A percentile compares a stretch with the other conserved stretches of the same genome.
Evolutionary conservation across 2,113 vertebrate genomes (phyloP).

Genomic region (Rhinichthys klamathensis): DNA sequence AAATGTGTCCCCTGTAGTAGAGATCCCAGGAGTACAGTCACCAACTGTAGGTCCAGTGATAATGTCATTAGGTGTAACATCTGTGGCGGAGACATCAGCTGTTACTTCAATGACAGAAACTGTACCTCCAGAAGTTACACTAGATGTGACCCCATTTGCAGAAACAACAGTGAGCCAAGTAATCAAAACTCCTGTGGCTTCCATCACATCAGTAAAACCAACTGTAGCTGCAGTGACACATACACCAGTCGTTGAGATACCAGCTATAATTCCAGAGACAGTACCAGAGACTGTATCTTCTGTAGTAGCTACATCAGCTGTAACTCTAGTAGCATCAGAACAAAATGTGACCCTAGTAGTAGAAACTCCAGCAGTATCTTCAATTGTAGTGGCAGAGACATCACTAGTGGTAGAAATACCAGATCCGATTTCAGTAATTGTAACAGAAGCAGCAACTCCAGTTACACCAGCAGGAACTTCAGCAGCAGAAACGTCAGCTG

Average conservation of each 20-base stretch:
- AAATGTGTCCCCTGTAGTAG: slow-evolving; percentile 31
- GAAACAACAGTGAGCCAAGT: neutral
- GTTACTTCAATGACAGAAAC: neutral
- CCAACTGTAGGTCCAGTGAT: neutral
- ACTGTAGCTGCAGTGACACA: neutral
- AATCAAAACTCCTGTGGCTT: neutral
- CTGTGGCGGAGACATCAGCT: neutral
- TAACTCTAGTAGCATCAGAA: neutral
- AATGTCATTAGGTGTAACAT: neutral
- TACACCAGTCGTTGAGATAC: neutral
- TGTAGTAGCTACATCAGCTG: neutral
- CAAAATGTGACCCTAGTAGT: neutral
- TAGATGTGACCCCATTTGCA: neutral
- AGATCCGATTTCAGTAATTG: slow-evolving; percentile 17
- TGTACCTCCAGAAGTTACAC: neutral
- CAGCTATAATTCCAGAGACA: neutral
- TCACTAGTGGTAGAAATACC: slow-evolving; percentile 2
- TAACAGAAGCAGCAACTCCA: neutral
- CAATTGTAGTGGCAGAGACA: neutral
- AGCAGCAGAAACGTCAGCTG: neutral
- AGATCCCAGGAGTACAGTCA: slow-evolving; percentile 7
- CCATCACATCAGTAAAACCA: slow-evolving; percentile 9
- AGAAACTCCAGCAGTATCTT: neutral
- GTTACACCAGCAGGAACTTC: neutral
- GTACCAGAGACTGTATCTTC: neutral